Evolutionary conservation across 2,113 vertebrate genomes (phyloP).

Genomic region (Nycticryphes semicollaris): DNA sequence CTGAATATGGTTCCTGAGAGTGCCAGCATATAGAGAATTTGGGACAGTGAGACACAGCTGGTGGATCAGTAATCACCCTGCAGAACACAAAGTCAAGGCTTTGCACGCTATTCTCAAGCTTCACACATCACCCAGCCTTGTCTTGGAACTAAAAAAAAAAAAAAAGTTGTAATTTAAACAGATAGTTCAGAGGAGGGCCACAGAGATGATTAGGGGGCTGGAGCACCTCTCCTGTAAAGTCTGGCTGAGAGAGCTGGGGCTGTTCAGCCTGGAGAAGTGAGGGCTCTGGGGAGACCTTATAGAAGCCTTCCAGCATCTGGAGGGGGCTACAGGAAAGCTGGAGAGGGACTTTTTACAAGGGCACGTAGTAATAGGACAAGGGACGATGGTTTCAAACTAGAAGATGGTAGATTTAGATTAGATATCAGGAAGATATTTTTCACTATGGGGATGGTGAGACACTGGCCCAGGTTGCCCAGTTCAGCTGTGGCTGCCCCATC

Average conservation of each 20-base stretch:
- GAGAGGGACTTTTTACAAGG: not conserved
- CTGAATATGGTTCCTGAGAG: accelerated
- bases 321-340: not conserved
- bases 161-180: not conserved
- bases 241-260: not conserved
- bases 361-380: not conserved
- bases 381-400: not conserved
- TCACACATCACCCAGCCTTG: not conserved
- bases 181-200: not conserved
- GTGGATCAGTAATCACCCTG: not conserved
- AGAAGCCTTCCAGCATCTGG: not conserved
- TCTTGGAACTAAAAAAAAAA: not conserved
- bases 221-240: not conserved
- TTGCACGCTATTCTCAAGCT: not conserved
- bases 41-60: not conserved
- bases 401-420: not conserved
- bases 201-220: not conserved
- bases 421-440: not conserved
- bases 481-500: not conserved
- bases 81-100: not conserved
- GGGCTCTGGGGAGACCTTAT: not conserved
- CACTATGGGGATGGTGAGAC: not conserved
- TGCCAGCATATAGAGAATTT: not conserved
- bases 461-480: not conserved
- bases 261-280: not conserved